Conservation (phyloP, 2,888 invertebrate species). For the Uloborus plumipes region DNA sequence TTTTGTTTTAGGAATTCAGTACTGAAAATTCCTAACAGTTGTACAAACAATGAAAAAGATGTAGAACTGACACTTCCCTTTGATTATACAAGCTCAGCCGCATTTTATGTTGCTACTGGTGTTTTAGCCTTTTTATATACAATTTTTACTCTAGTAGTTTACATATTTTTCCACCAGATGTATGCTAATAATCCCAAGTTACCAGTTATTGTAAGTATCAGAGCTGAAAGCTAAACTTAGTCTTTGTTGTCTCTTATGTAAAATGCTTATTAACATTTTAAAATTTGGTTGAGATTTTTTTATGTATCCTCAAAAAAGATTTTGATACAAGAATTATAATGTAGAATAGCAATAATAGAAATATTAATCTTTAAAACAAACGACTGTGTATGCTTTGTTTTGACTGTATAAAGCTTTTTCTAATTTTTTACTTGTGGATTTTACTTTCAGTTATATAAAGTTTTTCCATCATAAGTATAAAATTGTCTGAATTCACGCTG, state of each 20-base stretch:
- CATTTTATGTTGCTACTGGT: conserved; percentile 81
- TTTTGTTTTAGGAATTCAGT: background rate
- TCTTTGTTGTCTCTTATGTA: background rate
- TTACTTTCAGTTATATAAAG: too few relatives aligned
- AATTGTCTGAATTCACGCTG: too few relatives aligned
- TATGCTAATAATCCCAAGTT: conserved; percentile 51
- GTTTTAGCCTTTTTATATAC: conserved; percentile 78
- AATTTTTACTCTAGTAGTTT: conserved; percentile 72
- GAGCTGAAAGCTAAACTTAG: background rate
- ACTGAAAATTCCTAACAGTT: conserved; percentile 22
- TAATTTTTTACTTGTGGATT: too few relatives aligned
- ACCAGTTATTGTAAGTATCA: conserved; percentile 68
- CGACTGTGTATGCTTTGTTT: too few relatives aligned
- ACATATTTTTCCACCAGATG: conserved; percentile 70
- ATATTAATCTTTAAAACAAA: too few relatives aligned
- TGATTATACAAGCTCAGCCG: conserved; percentile 76
- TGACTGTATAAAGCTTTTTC: too few relatives aligned
- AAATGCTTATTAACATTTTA: background rate
- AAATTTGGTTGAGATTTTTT: too few relatives aligned
- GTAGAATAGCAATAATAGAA: too few relatives aligned
- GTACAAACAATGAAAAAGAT: conserved; percentile 7
- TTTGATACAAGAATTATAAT: too few relatives aligned
- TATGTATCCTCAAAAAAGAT: too few relatives aligned
- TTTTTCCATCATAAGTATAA: too few relatives aligned
- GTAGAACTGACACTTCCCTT: conserved; percentile 41